These are phyloP conservation scores for Belonocnema kinseyi DNA, from an alignment of 1,140 invertebrate genomes.

Conservation along the genomic window DNA sequence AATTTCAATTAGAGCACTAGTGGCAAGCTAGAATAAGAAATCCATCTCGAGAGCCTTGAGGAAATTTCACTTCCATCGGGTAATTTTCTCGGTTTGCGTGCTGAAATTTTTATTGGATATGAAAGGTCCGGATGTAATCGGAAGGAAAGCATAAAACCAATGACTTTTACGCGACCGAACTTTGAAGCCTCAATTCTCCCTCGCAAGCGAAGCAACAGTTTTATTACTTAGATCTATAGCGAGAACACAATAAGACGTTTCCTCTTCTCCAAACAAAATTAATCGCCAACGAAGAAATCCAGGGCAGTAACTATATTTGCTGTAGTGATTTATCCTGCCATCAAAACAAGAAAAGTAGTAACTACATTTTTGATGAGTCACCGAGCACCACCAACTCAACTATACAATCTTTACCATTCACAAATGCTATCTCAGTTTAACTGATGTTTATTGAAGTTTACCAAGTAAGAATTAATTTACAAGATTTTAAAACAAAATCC, in stretches of 20 bases:
- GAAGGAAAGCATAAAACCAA: conserved; percentile 22
- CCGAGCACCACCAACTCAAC: too few species aligned
- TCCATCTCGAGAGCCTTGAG: neutral
- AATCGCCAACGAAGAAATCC: neutral
- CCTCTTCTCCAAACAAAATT: conserved; percentile 11
- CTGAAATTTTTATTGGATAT: conserved; percentile 27
- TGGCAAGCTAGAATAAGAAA: conserved; percentile 10
- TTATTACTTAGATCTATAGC: conserved; percentile 13
- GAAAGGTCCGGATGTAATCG: conserved; percentile 21
- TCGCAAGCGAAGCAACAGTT: conserved; percentile 10
- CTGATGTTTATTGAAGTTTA: too few species aligned
- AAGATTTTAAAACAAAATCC: too few species aligned
- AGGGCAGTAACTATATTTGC: neutral
- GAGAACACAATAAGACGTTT: neutral
- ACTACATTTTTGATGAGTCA: too few species aligned
- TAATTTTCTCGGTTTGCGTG: conserved; percentile 6
- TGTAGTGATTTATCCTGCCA: too few species aligned
- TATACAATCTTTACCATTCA: too few species aligned
- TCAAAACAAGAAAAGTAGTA: too few species aligned
- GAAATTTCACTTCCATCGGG: conserved; percentile 10
- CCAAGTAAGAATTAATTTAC: too few species aligned
- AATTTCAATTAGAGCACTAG: neutral
- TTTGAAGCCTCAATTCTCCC: conserved; percentile 4
- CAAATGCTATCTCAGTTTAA: too few species aligned
- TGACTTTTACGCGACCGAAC: conserved; percentile 25